These are phyloP conservation scores for Drosophila parvula DNA, from an alignment of 1,140 invertebrate genomes.

Conservation along the genomic window DNA sequence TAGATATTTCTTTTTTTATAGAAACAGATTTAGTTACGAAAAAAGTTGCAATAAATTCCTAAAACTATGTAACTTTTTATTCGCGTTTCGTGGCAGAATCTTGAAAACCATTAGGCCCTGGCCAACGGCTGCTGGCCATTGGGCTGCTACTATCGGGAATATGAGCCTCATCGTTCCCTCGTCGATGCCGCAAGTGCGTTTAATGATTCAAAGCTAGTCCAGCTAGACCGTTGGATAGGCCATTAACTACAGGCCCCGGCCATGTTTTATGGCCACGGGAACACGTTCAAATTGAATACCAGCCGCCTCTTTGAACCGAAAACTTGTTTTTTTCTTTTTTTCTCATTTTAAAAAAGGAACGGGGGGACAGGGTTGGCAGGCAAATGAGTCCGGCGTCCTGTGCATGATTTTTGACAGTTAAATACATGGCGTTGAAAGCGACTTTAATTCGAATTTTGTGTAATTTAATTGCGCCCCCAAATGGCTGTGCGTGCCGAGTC, in stretches of 20 bases:
- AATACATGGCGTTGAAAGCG: slow-evolving; percentile 30
- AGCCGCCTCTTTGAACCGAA: slow-evolving; percentile 31
- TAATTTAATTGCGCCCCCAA: slow-evolving; percentile 48
- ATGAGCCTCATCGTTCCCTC: not conserved
- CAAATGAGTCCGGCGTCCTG: slow-evolving; percentile 17
- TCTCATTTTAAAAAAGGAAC: slow-evolving; percentile 55
- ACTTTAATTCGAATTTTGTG: slow-evolving; percentile 67
- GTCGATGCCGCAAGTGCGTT: slow-evolving; percentile 67
- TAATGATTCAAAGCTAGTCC: slow-evolving; percentile 68
- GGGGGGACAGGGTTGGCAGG: not conserved
- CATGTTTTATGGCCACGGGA: slow-evolving; percentile 74
- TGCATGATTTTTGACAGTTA: slow-evolving; percentile 66
- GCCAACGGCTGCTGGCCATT: slow-evolving; percentile 23
- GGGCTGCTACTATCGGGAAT: slow-evolving; percentile 12
- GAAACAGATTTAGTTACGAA: slow-evolving; percentile 11
- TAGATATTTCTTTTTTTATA: not conserved
- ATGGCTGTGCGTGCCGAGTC: slow-evolving; percentile 60
- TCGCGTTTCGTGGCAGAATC: slow-evolving; percentile 13
- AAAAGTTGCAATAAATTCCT: slow-evolving; percentile 18
- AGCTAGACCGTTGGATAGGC: slow-evolving; percentile 59
- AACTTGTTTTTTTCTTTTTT: slow-evolving; percentile 40
- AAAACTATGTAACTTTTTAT: slow-evolving; percentile 30
- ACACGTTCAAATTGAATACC: slow-evolving; percentile 60
- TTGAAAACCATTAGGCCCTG: slow-evolving; percentile 36
- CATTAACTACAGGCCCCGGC: slow-evolving; percentile 72